These are phyloP conservation scores for Acrocyrtus sp. DNA, from an alignment of 2,888 invertebrate genomes.

Conservation along the genomic window DNA sequence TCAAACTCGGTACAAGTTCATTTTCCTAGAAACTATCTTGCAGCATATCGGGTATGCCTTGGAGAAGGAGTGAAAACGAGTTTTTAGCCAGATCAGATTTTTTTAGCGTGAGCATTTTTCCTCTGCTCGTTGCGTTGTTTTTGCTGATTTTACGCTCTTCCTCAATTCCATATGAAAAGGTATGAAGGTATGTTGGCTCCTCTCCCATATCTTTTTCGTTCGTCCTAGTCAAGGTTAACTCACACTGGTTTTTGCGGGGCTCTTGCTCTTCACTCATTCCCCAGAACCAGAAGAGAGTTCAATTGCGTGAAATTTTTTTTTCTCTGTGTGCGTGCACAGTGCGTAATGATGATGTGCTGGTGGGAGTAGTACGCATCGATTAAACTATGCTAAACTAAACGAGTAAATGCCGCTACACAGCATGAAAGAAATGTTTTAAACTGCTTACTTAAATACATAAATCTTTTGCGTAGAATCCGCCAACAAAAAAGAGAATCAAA, in stretches of 20 bases:
- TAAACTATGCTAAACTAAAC: conserved; percentile 6
- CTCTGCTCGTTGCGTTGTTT: too few relatives aligned
- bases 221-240: conserved; percentile 53
- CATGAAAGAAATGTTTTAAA: conserved; percentile 2
- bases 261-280: conserved; percentile 4
- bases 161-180: neutral
- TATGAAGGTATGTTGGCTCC: conserved; percentile 3
- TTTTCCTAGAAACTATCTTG: too few relatives aligned
- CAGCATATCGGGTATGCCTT: too few relatives aligned
- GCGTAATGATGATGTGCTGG: conserved; percentile 36
- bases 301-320: conserved; percentile 28
- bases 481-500: neutral
- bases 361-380: conserved; percentile 29
- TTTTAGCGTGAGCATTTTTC: too few relatives aligned
- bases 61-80: too few relatives aligned
- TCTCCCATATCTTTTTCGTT: conserved; percentile 16
- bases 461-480: neutral
- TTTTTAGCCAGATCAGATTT: too few relatives aligned
- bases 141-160: neutral
- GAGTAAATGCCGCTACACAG: conserved; percentile 27
- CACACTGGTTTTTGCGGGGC: conserved; percentile 31
- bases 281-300: conserved; percentile 22
- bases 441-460: neutral
- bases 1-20: too few relatives aligned
- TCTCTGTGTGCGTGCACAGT: conserved; percentile 24